Percentiles rank a stretch among this genome's conserved stretches.
These are phyloP conservation scores for Balanococcus diminutus DNA, from an alignment of 2,888 invertebrate species.

Conservation along the genomic window DNA sequence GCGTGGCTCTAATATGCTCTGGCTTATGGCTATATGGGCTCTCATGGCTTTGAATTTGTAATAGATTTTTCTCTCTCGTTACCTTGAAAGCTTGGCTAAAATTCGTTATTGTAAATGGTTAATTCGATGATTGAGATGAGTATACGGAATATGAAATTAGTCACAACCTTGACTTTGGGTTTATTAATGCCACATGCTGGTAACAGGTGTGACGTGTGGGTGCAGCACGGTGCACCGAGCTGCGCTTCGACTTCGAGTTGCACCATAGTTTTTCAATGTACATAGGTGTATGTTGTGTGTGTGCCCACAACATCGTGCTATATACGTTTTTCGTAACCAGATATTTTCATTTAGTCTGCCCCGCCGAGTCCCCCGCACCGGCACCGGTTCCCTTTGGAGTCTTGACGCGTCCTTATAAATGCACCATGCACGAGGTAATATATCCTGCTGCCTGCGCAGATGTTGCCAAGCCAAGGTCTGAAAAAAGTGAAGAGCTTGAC, in stretches of 20 bases:
- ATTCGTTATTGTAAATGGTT: slow-evolving; percentile 44
- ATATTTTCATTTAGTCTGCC: slow-evolving; percentile 5
- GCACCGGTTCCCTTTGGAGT: not conserved
- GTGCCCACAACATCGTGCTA: not conserved
- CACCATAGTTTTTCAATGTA: no score
- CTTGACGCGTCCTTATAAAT: not conserved
- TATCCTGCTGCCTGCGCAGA: not conserved
- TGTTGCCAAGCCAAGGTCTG: not conserved
- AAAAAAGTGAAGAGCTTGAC: not conserved
- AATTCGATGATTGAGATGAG: slow-evolving; percentile 44
- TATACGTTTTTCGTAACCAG: not conserved
- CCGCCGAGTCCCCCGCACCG: not conserved
- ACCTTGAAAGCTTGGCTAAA: not conserved
- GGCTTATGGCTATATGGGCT: no score
- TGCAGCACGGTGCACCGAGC: slow-evolving; percentile 23
- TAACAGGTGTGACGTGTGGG: slow-evolving; percentile 52
- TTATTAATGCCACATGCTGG: slow-evolving; percentile 44
- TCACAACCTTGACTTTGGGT: slow-evolving; percentile 51
- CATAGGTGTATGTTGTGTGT: not conserved
- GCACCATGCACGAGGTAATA: not conserved
- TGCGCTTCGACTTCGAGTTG: no score
- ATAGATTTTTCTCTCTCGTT: not conserved
- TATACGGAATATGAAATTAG: slow-evolving; percentile 45
- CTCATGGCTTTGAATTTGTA: not conserved
- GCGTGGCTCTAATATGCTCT: not conserved